These are phyloP conservation scores for Halcyon malimbica DNA, from an alignment of 2,113 vertebrate genomes.

Conservation along the genomic window DNA sequence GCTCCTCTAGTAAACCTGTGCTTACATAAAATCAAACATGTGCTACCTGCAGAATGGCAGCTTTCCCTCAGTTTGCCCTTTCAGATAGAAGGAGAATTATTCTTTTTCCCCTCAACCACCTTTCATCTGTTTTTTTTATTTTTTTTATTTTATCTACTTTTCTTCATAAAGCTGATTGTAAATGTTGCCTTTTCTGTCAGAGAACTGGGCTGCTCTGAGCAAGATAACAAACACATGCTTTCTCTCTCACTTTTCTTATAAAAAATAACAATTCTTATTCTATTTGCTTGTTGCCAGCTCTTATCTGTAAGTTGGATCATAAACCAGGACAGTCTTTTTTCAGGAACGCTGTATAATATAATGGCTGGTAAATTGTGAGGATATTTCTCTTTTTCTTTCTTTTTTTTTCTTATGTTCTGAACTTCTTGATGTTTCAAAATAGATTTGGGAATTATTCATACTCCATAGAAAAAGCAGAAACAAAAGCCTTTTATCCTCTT, in stretches of 20 bases:
- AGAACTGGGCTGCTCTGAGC: background rate
- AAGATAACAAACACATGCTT: background rate
- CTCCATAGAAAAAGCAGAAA: background rate
- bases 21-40: background rate
- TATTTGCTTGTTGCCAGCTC: background rate
- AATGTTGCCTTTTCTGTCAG: background rate
- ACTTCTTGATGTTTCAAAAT: background rate
- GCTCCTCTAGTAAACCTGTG: background rate
- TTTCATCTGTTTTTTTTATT: background rate
- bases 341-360: background rate
- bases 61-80: background rate
- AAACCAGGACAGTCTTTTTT: background rate
- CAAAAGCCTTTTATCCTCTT: background rate
- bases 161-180: background rate
- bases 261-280: conserved; percentile 9
- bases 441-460: background rate
- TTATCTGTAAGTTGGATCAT: conserved; percentile 42
- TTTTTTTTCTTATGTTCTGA: background rate
- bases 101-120: background rate
- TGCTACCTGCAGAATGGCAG: background rate
- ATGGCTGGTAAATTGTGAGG: background rate
- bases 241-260: background rate
- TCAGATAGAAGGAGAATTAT: background rate
- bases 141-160: conserved; percentile 12
- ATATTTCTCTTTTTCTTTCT: background rate